phyloP scores from a whole-genome alignment of 2,113 vertebrate genomes.

The Syrrhaptes paradoxus region DNA sequence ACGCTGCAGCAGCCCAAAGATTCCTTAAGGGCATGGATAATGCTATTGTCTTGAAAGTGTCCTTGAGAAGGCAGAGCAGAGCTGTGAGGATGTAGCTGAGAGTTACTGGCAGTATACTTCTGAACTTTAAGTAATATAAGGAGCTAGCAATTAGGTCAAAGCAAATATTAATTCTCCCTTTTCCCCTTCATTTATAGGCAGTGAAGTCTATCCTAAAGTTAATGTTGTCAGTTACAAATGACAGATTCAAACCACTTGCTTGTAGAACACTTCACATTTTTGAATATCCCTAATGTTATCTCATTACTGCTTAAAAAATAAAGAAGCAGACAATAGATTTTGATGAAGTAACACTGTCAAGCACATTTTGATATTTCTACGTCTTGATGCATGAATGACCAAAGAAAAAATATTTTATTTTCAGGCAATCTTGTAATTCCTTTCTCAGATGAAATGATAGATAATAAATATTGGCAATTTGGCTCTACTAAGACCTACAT shows the following conservation, averaged over 20 bases:
- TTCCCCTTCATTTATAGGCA: background rate
- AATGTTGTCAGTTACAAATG: background rate
- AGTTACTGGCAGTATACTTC: background rate
- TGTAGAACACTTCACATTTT: background rate
- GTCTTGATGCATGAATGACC: background rate
- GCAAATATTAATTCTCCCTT: background rate
- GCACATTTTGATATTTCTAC: background rate
- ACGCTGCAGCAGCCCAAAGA: background rate
- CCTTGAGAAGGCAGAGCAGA: background rate
- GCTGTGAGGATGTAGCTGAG: background rate
- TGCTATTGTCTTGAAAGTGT: background rate
- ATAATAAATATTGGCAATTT: background rate
- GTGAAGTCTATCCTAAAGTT: background rate
- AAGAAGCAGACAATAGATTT: background rate
- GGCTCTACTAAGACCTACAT: background rate
- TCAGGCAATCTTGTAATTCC: background rate
- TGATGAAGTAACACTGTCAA: background rate
- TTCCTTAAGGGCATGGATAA: background rate
- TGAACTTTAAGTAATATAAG: background rate
- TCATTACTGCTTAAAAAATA: background rate
- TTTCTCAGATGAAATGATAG: background rate
- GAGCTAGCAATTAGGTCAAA: background rate
- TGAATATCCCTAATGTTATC: background rate
- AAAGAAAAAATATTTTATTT: background rate
- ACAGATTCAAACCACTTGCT: background rate